Base-by-base conservation (phyloP, 2,797 vertebrate species). In the Novumbra hubbsi region DNA sequence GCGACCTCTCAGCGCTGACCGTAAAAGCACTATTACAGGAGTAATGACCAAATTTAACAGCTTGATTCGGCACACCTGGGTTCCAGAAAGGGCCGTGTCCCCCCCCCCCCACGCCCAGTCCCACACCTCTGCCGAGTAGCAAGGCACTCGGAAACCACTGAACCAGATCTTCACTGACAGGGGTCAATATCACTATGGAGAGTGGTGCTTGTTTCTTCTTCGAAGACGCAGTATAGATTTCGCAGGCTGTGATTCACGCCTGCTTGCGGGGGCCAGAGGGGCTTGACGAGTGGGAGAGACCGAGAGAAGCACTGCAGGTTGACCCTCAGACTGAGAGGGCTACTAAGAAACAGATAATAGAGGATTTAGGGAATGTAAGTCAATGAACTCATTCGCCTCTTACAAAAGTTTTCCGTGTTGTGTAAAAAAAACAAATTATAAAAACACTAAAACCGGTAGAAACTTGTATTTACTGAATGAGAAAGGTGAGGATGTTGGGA, bases 11-110 rank as follows among this genome's bases (percentile, higher is more conserved):
- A 52, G 81, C 87, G 76, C 72, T 75, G 86, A 86, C 85, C 85
- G 85, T 90, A 90, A 90, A 96, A 93, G 92, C 93, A 93, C 94
- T 82, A 90, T 91, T 90, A 89, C 80, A 94, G 94, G 94, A 96
- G 94, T 95, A 96, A 96, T 96, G 95, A 96, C 94, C 94, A 95
- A 94, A 96, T 96, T 96, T 96, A 96, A 96, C 94, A 94, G 94
- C 95, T 95, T 93, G 91, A 88, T 91, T 95, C 94, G 86, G 90
- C 94, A 94, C 96, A 97, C 96, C 95, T 96, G 96, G 95, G 95
- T 95, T 95, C 95, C 94, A 89, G 91, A 82, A 84, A 73, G 83
- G 80, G 76, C 84, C 77, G 81, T 89, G 83, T 89, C 87, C 90
- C 86, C 87, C 78, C 81, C 83, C 73, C 86, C 86, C 85, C 86